These are phyloP conservation scores for Drosophila multiciliata DNA, from an alignment of 2,888 invertebrate species.

Conservation along the genomic window DNA sequence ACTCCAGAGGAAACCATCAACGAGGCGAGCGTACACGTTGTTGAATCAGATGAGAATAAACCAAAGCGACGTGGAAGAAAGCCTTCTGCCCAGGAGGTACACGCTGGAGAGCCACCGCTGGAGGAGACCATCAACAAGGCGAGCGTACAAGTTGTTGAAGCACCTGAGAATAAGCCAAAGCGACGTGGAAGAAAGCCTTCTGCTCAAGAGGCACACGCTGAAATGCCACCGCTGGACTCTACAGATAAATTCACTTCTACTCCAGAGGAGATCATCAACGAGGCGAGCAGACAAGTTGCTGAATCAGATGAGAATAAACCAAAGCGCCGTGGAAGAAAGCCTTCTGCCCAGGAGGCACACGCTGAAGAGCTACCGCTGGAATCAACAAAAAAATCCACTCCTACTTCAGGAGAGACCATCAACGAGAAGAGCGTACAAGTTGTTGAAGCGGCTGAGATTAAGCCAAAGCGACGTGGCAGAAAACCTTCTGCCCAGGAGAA, in stretches of 20 bases:
- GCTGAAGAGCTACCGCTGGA: too few relatives aligned
- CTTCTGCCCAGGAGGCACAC: too few relatives aligned
- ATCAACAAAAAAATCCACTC: constrained; percentile 8
- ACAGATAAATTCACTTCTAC: too few relatives aligned
- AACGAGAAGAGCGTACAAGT: too few relatives aligned
- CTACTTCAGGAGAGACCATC: not conserved
- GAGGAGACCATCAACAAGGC: not conserved
- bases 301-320: too few relatives aligned
- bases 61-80: not conserved
- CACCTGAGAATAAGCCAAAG: not conserved
- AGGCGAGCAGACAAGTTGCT: too few relatives aligned
- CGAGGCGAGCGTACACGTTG: not conserved
- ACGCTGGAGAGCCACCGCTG: not conserved
- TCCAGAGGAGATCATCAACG: too few relatives aligned
- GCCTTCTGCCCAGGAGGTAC: not conserved
- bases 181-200: not conserved
- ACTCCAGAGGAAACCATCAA: not conserved
- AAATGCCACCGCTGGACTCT: accelerated
- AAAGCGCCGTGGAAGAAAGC: too few relatives aligned
- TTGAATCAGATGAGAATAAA: not conserved
- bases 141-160: not conserved
- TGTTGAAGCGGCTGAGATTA: not conserved
- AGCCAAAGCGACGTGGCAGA: not conserved
- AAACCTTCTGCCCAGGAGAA: not conserved
- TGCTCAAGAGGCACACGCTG: not conserved